Conservation (phyloP, 2,888 invertebrate species). For the Lepeophtheirus nordmannii region DNA sequence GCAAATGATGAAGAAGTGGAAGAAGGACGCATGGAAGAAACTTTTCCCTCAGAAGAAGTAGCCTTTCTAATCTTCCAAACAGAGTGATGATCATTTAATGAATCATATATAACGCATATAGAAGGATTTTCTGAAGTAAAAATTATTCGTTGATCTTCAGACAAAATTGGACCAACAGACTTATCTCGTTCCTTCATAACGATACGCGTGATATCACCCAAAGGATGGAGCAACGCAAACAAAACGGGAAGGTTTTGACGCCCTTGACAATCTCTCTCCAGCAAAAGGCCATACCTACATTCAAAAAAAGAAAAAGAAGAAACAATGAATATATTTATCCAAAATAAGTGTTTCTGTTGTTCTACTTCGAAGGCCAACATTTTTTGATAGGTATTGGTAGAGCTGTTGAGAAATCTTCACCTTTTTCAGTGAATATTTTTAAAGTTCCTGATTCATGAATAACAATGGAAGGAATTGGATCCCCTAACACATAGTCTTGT, state of each 20-base stretch:
- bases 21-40: too few species aligned
- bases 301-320: not conserved
- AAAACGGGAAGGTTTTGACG: not conserved
- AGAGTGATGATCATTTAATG: too few species aligned
- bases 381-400: constrained; percentile 26
- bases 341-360: not conserved
- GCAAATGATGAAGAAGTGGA: too few species aligned
- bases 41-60: too few species aligned
- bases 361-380: constrained; percentile 7
- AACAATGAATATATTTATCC: not conserved
- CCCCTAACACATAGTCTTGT: too few species aligned
- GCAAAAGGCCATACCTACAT: not conserved
- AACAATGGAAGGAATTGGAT: too few species aligned
- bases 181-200: constrained; percentile 1
- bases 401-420: constrained; percentile 27
- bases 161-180: too few species aligned
- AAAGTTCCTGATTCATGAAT: too few species aligned
- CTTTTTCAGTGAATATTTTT: constrained; percentile 23
- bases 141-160: too few species aligned
- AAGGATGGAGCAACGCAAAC: constrained; percentile 17
- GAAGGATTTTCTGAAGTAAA: not conserved
- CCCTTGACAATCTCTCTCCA: not conserved
- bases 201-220: constrained; percentile 14
- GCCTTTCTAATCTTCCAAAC: too few species aligned
- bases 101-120: too few species aligned